Base-by-base conservation (phyloP, 2,113 vertebrate genomes). In the Galeopterus variegatus region DNA sequence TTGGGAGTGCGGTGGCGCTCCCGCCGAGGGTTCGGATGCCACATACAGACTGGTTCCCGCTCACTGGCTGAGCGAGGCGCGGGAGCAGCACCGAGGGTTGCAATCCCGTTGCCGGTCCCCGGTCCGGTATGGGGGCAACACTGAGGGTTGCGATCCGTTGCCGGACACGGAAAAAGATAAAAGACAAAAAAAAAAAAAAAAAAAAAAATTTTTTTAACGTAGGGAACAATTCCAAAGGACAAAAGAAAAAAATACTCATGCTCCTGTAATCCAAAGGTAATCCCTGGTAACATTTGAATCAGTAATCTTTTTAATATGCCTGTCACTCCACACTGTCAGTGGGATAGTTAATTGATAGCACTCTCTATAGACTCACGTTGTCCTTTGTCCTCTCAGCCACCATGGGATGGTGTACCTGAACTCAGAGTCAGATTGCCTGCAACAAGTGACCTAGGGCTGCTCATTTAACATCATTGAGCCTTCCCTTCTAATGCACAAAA, bases 361-460 rank as follows among this genome's bases (percentile, higher is more conserved):
- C 52, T 12, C 4, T 4, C 41, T 33, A 19, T 50, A 2, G 77
- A 33, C 19, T 0, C 9, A 5, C 0, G 5, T 19, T 54, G 65
- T 33, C 9, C n/a, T 41, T 36, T 15, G 21, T 82, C 75, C 64
- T 62, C 50, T 7, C 13, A 21, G 28, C 77, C 65, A 2, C 19
- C 31, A 0, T 10, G 92, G 50, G 15, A 1, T 28, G 12, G 23
- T 23, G 45, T 33, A 23, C n/a, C 76, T 76, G 41, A 67, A 17
- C 73, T 64, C 28, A 77, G 70, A 60, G 72, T 48, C 82, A 31
- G 56, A 8, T 6, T 9, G 36, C 58, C 56, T 45, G 62, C 5
- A 31, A 60, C 21, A 8, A 10, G 41, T 23, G 89, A 7, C 94
- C 33, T n/a, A 41, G 62, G 36, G 41, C 62, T 33, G 65, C 54